A percentile compares a stretch with the other conserved stretches of the same genome.
Evolutionary conservation across 2,113 vertebrate species (phyloP).

Genomic region (Mixornis gularis): DNA sequence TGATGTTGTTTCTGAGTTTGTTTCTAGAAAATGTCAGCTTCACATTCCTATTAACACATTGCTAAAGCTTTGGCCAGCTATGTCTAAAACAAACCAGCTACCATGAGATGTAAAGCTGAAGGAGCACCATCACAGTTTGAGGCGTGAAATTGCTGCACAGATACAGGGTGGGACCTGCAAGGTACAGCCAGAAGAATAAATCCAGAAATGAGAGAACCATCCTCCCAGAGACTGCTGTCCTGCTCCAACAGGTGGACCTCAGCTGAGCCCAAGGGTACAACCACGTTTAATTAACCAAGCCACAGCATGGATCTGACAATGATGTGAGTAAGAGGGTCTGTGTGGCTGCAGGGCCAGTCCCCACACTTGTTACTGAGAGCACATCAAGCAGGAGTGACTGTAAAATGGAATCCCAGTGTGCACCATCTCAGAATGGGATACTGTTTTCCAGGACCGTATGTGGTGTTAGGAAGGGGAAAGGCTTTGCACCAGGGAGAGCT

Average conservation of each 20-base stretch:
- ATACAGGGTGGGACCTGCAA: not conserved
- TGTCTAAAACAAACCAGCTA: not conserved
- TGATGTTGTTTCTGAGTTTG: conserved; percentile 8
- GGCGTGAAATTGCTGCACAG: not conserved
- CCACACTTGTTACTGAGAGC: not conserved
- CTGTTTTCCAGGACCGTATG: not conserved
- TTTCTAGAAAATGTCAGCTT: conserved; percentile 29
- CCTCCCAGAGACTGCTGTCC: not conserved
- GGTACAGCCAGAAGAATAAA: not conserved
- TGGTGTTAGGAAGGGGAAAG: not conserved
- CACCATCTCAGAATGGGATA: not conserved
- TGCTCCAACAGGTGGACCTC: not conserved
- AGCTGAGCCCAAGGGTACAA: not conserved
- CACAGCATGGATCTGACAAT: not conserved
- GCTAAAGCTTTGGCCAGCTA: not conserved
- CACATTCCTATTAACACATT: not conserved
- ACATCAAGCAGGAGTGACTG: not conserved
- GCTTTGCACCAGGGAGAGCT: not conserved
- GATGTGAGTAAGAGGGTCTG: not conserved
- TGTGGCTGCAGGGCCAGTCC: not conserved
- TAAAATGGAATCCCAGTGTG: not conserved
- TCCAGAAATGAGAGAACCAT: not conserved
- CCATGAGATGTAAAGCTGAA: not conserved
- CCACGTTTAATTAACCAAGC: not conserved
- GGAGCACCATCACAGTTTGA: not conserved